Evolutionary conservation across 2,888 invertebrate genomes (phyloP).

Genomic region (Eudemis profundana): DNA sequence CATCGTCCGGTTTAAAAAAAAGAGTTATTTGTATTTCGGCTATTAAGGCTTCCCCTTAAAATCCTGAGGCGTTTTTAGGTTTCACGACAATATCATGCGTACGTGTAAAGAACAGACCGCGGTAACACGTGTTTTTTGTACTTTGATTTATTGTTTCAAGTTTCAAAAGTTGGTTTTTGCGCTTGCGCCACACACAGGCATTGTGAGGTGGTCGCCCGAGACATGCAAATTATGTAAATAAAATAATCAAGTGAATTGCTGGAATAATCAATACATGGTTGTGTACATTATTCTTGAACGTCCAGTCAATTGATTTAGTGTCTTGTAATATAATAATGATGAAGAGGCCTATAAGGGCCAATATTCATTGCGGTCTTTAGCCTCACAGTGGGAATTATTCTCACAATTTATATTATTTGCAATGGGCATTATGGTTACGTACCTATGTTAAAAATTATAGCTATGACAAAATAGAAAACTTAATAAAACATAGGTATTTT

Average conservation of each 20-base stretch:
- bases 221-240: conserved; percentile 64
- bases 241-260: conserved; percentile 52
- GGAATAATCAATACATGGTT: conserved; percentile 43
- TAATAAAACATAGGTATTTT: no score
- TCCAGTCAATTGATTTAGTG: conserved; percentile 44
- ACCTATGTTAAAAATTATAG: neutral
- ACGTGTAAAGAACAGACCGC: conserved; percentile 77
- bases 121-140: conserved; percentile 82
- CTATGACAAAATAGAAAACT: neutral
- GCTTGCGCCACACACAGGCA: conserved; percentile 77
- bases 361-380: conserved; percentile 36
- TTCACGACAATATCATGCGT: conserved; percentile 75
- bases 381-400: conserved; percentile 34
- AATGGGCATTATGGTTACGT: neutral
- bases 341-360: conserved; percentile 37
- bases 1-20: neutral
- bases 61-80: conserved; percentile 63
- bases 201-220: conserved; percentile 56
- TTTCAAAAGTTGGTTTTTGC: conserved; percentile 79
- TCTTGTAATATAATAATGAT: conserved; percentile 44
- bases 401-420: conserved; percentile 15
- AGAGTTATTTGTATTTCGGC: neutral
- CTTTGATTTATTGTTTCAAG: conserved; percentile 82
- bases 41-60: conserved; percentile 64
- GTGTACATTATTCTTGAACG: conserved; percentile 43